These are phyloP conservation scores for Avahi laniger DNA, from an alignment of 2,797 vertebrate species.

Conservation along the genomic window DNA sequence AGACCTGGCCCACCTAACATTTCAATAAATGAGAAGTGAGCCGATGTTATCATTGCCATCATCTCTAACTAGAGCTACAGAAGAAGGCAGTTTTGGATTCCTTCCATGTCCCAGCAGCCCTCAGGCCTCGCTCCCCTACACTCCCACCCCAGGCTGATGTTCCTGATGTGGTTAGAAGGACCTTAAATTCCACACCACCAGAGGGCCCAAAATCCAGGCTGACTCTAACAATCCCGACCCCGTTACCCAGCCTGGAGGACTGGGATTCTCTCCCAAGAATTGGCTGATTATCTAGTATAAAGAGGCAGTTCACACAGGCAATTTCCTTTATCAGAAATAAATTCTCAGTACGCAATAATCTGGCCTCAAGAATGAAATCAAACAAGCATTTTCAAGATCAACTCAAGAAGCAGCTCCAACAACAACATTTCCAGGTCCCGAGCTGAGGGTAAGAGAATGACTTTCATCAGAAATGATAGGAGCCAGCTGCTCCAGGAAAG, in stretches of 20 bases:
- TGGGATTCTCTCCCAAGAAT: neutral
- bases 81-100: neutral
- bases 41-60: neutral
- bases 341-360: constrained; percentile 32
- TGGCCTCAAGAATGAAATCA: constrained; percentile 52
- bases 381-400: neutral
- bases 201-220: neutral
- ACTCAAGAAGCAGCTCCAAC: constrained; percentile 47
- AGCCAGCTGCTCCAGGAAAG: constrained; percentile 63
- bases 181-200: neutral
- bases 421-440: constrained; percentile 61
- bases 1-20: neutral
- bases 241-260: neutral
- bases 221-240: neutral
- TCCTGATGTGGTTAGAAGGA: neutral
- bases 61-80: neutral
- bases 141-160: no score
- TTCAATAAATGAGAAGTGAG: neutral
- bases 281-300: neutral
- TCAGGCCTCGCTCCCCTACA: neutral
- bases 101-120: no score
- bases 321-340: neutral
- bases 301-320: neutral
- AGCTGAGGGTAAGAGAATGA: neutral
- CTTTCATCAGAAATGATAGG: constrained; percentile 42